Percentiles rank a stretch among this genome's conserved stretches.
Conservation (phyloP, 2,113 vertebrate species). For the Planiliza haematocheilus region DNA sequence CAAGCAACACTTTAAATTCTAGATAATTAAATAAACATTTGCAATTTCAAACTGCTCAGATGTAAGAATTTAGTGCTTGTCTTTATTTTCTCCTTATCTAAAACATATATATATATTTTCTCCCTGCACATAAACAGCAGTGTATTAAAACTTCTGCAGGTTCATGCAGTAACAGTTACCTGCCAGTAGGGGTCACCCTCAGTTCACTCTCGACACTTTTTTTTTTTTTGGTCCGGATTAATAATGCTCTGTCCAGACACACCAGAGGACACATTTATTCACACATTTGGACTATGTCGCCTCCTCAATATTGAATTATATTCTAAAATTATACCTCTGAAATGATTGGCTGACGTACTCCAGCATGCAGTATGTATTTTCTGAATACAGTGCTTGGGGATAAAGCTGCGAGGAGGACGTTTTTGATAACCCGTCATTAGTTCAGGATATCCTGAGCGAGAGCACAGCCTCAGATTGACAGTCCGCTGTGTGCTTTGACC, state of each 20-base stretch:
- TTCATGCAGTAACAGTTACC: slow-evolving; percentile 16
- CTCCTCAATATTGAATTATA: not conserved
- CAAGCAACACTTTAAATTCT: not conserved
- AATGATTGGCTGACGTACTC: slow-evolving; percentile 15
- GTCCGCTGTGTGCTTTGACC: slow-evolving; percentile 6
- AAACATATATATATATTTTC: too few species aligned
- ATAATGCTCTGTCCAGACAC: not conserved
- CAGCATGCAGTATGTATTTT: not conserved
- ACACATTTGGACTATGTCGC: not conserved
- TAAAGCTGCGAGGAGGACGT: slow-evolving; percentile 1
- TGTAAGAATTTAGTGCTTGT: not conserved
- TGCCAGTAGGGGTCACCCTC: slow-evolving; percentile 64
- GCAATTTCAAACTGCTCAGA: too few species aligned
- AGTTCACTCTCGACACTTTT: not conserved
- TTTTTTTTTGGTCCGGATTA: not conserved
- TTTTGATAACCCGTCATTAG: slow-evolving; percentile 14
- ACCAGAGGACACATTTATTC: not conserved
- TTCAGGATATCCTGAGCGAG: slow-evolving; percentile 5
- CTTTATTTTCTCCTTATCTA: not conserved
- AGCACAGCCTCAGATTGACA: slow-evolving; percentile 24
- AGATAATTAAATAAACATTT: not conserved
- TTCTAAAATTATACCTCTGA: not conserved
- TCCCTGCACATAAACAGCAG: too few species aligned
- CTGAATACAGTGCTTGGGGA: not conserved
- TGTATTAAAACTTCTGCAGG: not conserved